Evolutionary conservation across 1,140 invertebrate species (phyloP).

Genomic region (Sinella curviseta): DNA sequence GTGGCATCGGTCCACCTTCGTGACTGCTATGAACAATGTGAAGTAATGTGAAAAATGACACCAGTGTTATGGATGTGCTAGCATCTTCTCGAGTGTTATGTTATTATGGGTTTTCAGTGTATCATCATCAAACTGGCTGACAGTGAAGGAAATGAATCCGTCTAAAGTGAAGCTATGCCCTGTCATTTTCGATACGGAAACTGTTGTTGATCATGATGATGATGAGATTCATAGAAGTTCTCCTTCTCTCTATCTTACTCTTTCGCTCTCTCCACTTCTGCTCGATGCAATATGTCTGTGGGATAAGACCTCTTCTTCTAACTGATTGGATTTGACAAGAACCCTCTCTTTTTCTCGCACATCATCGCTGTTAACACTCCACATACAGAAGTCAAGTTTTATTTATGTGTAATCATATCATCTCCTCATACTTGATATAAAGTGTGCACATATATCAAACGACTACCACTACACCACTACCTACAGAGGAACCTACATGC

Average conservation of each 20-base stretch:
- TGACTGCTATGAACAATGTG: too few species aligned
- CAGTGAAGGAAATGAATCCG: constrained; percentile 9
- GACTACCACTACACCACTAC: too few species aligned
- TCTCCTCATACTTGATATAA: background rate
- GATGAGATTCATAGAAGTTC: background rate
- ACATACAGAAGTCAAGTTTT: background rate
- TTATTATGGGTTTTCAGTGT: too few species aligned
- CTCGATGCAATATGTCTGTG: constrained; percentile 3
- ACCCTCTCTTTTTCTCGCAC: constrained; percentile 6
- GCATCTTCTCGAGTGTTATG: too few species aligned
- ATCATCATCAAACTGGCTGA: background rate
- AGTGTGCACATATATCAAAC: background rate
- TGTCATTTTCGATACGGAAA: background rate
- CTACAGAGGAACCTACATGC: too few species aligned
- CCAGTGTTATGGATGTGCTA: too few species aligned
- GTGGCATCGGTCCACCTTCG: too few species aligned
- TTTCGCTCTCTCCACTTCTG: background rate
- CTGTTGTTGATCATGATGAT: constrained; percentile 1
- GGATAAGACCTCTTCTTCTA: background rate
- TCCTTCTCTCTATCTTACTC: background rate
- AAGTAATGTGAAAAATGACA: too few species aligned
- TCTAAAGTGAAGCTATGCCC: background rate
- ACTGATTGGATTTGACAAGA: constrained; percentile 15
- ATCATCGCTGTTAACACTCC: background rate
- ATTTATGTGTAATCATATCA: background rate